Evolutionary conservation across 2,888 invertebrate genomes (phyloP).

Genomic region (Archips crataeganus): DNA sequence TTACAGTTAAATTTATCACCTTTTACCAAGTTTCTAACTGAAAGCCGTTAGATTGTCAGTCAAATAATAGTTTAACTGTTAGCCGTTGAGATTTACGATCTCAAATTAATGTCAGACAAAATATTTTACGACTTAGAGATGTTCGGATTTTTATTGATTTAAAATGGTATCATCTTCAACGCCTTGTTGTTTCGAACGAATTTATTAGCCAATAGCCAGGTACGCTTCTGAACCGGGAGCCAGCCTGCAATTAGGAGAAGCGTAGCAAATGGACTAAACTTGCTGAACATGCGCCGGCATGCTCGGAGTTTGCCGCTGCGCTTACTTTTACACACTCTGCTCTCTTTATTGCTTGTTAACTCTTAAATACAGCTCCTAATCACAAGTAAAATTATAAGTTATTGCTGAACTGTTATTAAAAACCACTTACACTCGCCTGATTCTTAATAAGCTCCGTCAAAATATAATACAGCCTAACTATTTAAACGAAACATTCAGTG

Average conservation of each 20-base stretch:
- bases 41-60: constrained; percentile 43
- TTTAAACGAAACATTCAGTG: constrained; percentile 2
- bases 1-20: constrained; percentile 10
- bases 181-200: constrained; percentile 20
- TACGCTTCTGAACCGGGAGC: constrained; percentile 42
- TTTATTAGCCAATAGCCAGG: constrained; percentile 12
- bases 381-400: constrained; percentile 4
- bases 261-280: constrained; percentile 45
- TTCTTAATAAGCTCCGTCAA: not conserved
- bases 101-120: constrained; percentile 45
- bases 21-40: constrained; percentile 41
- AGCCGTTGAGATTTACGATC: constrained; percentile 41
- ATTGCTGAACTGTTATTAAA: constrained; percentile 4
- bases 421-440: not conserved
- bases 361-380: not conserved
- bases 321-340: not conserved
- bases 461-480: not conserved
- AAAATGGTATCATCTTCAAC: constrained; percentile 27
- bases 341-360: not conserved
- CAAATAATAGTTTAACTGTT: constrained; percentile 41
- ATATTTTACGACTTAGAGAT: constrained; percentile 45
- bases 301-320: not conserved
- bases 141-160: constrained; percentile 45
- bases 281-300: constrained; percentile 43
- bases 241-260: constrained; percentile 44